Evolutionary conservation across 1,140 invertebrate species (phyloP).

Genomic region (Varroa destructor): DNA sequence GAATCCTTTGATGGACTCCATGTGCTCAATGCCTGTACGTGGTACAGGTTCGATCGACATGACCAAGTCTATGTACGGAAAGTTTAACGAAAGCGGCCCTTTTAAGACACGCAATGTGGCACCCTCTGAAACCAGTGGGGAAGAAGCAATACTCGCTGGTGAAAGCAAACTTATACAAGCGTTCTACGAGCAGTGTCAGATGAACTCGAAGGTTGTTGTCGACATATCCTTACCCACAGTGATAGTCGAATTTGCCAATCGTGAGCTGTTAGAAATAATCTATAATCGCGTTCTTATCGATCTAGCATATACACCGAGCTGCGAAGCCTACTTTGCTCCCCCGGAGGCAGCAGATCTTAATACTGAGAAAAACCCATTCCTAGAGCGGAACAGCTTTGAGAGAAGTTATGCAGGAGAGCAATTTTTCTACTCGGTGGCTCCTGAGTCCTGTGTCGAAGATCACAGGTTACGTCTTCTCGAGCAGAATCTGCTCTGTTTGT

Average conservation of each 20-base stretch:
- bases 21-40: neutral
- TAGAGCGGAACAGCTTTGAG: neutral
- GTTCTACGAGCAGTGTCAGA: slow-evolving; percentile 28
- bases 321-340: neutral
- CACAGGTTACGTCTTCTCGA: neutral
- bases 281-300: slow-evolving; percentile 35
- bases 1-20: slow-evolving; percentile 1
- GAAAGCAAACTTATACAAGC: slow-evolving; percentile 29
- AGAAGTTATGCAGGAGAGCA: slow-evolving; percentile 4
- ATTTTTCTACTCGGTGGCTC: slow-evolving; percentile 10
- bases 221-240: slow-evolving; percentile 30
- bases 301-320: slow-evolving; percentile 28
- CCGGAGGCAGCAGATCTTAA: neutral
- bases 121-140: slow-evolving; percentile 26
- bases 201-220: slow-evolving; percentile 28
- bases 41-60: neutral
- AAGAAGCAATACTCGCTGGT: slow-evolving; percentile 32
- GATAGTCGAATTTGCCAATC: slow-evolving; percentile 30
- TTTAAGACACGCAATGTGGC: slow-evolving; percentile 32
- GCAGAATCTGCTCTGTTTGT: slow-evolving; percentile 7
- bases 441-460: neutral
- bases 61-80: neutral
- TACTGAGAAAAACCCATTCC: too few species aligned
- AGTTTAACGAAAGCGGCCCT: slow-evolving; percentile 23
- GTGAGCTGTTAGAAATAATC: slow-evolving; percentile 32